Evolutionary conservation across 2,888 invertebrate species (phyloP).

Genomic region (Cephus nigrinus): DNA sequence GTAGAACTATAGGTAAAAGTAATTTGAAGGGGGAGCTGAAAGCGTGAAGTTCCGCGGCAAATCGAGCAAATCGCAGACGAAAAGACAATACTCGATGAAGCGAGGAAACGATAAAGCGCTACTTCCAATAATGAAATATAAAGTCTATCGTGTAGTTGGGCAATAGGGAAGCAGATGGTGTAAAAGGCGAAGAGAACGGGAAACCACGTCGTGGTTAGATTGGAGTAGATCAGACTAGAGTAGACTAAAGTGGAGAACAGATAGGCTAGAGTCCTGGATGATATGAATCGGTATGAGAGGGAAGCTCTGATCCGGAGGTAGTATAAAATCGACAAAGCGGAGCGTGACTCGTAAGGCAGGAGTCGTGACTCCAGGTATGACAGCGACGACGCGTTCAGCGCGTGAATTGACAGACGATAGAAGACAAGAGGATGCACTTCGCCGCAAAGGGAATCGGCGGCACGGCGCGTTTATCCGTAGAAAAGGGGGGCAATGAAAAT

Average conservation of each 20-base stretch:
- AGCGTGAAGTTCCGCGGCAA: neutral
- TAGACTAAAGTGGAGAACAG: neutral
- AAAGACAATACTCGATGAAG: neutral
- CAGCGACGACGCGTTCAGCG: constrained; percentile 16
- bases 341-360: neutral
- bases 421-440: constrained; percentile 8
- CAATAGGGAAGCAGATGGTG: neutral
- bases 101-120: neutral
- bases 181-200: neutral
- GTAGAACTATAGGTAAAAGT: neutral
- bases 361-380: neutral
- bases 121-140: neutral
- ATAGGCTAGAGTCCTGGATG: neutral
- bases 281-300: neutral
- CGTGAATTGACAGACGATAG: constrained; percentile 13
- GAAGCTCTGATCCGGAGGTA: neutral
- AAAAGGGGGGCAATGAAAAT: constrained; percentile 56
- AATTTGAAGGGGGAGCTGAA: neutral
- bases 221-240: neutral
- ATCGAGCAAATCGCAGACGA: neutral
- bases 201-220: neutral
- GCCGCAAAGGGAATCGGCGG: constrained; percentile 12
- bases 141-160: neutral
- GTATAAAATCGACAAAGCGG: neutral
- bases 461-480: constrained; percentile 50